These are phyloP conservation scores for Liopterus haemorrhoidalis DNA, from an alignment of 2,888 invertebrate species.

Conservation along the genomic window DNA sequence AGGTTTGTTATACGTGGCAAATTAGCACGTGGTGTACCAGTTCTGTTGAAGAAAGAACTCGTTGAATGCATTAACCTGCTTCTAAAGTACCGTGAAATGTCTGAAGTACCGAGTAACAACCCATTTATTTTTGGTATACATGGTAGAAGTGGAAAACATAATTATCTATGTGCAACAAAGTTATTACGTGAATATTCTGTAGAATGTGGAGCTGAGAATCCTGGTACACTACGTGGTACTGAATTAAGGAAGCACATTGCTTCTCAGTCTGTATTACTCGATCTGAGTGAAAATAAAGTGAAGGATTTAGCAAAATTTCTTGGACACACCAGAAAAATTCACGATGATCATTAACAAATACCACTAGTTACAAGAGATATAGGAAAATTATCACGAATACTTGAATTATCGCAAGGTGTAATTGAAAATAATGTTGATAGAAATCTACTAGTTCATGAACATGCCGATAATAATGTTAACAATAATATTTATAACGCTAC, in stretches of 20 bases:
- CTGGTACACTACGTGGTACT: constrained; percentile 29
- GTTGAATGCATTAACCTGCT: constrained; percentile 10
- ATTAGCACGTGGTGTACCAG: constrained; percentile 26
- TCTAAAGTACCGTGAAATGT: not conserved
- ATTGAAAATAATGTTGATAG: too few species aligned
- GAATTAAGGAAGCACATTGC: constrained; percentile 33
- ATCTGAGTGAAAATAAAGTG: constrained; percentile 30
- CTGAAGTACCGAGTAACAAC: constrained; percentile 3
- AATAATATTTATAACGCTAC: too few species aligned
- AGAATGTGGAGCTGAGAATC: constrained; percentile 32
- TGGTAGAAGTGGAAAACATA: constrained; percentile 1
- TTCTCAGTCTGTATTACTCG: constrained; percentile 30
- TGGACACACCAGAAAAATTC: constrained; percentile 34
- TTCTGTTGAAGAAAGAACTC: constrained; percentile 24
- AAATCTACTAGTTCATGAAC: too few species aligned
- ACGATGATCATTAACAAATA: constrained; percentile 31
- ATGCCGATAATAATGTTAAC: too few species aligned
- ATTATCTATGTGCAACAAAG: constrained; percentile 30
- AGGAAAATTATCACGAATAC: constrained; percentile 28
- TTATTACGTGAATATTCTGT: constrained; percentile 29
- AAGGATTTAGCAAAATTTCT: constrained; percentile 32
- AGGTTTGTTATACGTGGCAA: constrained; percentile 32
- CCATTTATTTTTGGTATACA: constrained; percentile 23
- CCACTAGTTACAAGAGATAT: constrained; percentile 30
- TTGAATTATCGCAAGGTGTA: too few species aligned